Evolutionary conservation across 2,113 vertebrate species (phyloP).

Genomic region (Ciconia maguari): DNA sequence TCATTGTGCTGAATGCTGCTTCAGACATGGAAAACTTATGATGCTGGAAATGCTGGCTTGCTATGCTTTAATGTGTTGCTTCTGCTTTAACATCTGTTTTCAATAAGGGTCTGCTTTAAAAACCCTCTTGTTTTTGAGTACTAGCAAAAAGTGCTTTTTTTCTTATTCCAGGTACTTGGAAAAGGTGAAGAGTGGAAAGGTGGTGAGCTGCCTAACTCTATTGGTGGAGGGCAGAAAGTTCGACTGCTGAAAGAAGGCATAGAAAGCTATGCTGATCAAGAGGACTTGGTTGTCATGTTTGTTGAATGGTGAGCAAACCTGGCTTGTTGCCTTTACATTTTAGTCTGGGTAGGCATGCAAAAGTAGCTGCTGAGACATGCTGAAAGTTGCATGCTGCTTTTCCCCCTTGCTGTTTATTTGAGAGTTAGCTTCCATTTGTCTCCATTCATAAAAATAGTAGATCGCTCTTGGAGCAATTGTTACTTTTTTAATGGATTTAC

Average conservation of each 20-base stretch:
- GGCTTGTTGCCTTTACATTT: not conserved
- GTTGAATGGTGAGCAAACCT: slow-evolving; percentile 86
- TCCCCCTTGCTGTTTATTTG: not conserved
- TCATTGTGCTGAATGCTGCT: slow-evolving; percentile 21
- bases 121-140: not conserved
- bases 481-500: not conserved
- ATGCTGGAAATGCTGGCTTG: slow-evolving; percentile 38
- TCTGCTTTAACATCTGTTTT: slow-evolving; percentile 41
- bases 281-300: slow-evolving; percentile 88
- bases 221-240: slow-evolving; percentile 96
- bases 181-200: slow-evolving; percentile 91
- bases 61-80: not conserved
- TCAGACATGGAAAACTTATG: slow-evolving; percentile 35
- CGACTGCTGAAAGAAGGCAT: slow-evolving; percentile 90
- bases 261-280: slow-evolving; percentile 77
- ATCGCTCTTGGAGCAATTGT: not conserved
- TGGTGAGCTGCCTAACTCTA: slow-evolving; percentile 84
- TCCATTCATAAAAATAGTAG: slow-evolving; percentile 31
- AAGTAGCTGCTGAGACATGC: not conserved
- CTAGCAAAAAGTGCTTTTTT: not conserved
- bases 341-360: not conserved
- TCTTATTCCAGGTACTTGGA: slow-evolving; percentile 84
- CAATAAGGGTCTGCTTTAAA: not conserved
- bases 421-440: not conserved
- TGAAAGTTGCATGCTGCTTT: not conserved